Conservation (phyloP, 2,113 vertebrate species). For the Cranoglanis bouderius region DNA sequence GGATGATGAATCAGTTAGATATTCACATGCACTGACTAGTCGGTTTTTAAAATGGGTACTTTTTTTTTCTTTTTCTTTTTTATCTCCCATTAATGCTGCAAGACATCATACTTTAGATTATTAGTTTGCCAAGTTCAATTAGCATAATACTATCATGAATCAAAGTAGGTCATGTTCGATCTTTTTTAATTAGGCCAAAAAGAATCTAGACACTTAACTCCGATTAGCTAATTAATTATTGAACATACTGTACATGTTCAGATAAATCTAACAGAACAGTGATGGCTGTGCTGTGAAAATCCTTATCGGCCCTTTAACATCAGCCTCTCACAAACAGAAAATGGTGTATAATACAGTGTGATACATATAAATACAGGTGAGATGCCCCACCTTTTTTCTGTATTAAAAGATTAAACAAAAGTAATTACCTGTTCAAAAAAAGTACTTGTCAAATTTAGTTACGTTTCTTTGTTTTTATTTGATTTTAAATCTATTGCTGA, state of each 20-base stretch:
- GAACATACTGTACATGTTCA: background rate
- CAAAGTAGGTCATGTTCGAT: background rate
- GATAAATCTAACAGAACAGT: background rate
- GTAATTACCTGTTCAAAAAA: background rate
- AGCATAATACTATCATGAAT: background rate
- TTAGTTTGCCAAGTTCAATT: background rate
- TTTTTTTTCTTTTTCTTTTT: background rate
- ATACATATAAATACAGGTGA: background rate
- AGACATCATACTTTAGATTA: background rate
- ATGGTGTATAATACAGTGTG: background rate
- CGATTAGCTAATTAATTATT: background rate
- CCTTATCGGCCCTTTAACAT: background rate
- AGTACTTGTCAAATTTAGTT: background rate
- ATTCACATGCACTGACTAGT: background rate
- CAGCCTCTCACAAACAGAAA: no score
- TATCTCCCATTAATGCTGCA: background rate
- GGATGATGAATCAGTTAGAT: background rate
- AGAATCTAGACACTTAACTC: background rate
- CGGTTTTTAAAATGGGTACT: background rate
- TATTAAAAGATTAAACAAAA: background rate
- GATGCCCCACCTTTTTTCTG: background rate
- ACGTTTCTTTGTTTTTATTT: background rate
- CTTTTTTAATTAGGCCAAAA: background rate
- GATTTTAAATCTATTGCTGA: background rate
- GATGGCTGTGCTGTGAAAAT: background rate